These are phyloP conservation scores for Neogobius melanostomus DNA, from an alignment of 2,113 vertebrate species.

Conservation along the genomic window DNA sequence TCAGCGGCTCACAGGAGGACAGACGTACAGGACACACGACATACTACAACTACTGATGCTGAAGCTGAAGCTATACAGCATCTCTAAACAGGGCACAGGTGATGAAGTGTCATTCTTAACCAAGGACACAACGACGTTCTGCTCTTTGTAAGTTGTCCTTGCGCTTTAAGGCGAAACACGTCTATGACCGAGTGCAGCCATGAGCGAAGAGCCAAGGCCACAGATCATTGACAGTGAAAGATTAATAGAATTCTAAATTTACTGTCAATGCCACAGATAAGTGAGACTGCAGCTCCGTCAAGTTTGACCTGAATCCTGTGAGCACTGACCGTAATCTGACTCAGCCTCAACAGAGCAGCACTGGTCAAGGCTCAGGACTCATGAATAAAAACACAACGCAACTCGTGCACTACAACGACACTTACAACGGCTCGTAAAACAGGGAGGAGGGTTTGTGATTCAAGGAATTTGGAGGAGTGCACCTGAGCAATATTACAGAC, in stretches of 20 bases:
- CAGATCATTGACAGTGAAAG: no score
- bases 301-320: slow-evolving; percentile 33
- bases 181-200: no score
- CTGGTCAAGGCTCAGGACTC: slow-evolving; percentile 9
- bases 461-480: no score
- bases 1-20: slow-evolving; percentile 33
- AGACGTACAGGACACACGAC: neutral
- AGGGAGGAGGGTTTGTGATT: no score
- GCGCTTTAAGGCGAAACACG: no score
- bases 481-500: no score
- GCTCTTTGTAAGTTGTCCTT: no score
- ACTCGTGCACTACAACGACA: neutral
- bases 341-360: slow-evolving; percentile 16
- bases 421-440: neutral
- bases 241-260: no score
- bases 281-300: neutral
- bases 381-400: slow-evolving; percentile 23
- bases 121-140: no score
- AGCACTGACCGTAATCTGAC: slow-evolving; percentile 44
- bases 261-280: neutral
- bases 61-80: neutral
- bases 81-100: no score
- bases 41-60: neutral
- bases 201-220: neutral
- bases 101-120: no score